phyloP scores from a whole-genome alignment of 1,140 invertebrate species.

The Belonocnema kinseyi region DNA sequence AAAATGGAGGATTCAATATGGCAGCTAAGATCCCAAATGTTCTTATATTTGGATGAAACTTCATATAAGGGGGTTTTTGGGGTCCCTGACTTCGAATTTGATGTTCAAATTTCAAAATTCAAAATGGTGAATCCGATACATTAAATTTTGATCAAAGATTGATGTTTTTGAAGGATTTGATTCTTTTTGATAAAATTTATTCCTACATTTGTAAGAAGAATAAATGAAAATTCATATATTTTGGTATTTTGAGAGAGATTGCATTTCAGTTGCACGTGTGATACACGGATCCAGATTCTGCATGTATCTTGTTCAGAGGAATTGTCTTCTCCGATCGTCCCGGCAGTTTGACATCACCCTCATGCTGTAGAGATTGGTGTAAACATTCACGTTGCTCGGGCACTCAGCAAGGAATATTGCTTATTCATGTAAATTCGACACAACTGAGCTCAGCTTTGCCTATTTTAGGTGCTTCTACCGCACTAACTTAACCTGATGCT shows the following conservation, averaged over 20 bases:
- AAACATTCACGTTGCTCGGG: slow-evolving; percentile 38
- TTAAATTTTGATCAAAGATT: neutral
- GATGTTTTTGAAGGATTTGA: neutral
- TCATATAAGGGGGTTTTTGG: too few relatives aligned
- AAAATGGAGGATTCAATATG: too few relatives aligned
- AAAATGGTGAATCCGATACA: too few relatives aligned
- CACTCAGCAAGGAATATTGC: slow-evolving; percentile 43
- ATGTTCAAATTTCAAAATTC: too few relatives aligned
- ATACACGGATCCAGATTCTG: neutral
- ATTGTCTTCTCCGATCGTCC: slow-evolving; percentile 2
- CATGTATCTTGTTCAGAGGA: neutral
- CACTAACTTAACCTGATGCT: slow-evolving; percentile 1
- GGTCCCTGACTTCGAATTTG: too few relatives aligned
- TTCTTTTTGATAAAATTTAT: neutral
- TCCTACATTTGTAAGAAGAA: neutral
- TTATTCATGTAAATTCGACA: slow-evolving; percentile 64
- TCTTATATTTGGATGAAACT: neutral
- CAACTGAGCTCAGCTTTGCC: slow-evolving; percentile 33
- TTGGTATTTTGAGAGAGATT: neutral
- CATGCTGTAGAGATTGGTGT: neutral
- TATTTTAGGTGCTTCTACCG: neutral
- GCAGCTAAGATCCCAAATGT: neutral
- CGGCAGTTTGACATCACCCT: slow-evolving; percentile 17
- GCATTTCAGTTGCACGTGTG: slow-evolving; percentile 15
- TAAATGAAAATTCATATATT: slow-evolving; percentile 18